Conservation (phyloP, 1,140 invertebrate species). For the Papilio dardanus region DNA sequence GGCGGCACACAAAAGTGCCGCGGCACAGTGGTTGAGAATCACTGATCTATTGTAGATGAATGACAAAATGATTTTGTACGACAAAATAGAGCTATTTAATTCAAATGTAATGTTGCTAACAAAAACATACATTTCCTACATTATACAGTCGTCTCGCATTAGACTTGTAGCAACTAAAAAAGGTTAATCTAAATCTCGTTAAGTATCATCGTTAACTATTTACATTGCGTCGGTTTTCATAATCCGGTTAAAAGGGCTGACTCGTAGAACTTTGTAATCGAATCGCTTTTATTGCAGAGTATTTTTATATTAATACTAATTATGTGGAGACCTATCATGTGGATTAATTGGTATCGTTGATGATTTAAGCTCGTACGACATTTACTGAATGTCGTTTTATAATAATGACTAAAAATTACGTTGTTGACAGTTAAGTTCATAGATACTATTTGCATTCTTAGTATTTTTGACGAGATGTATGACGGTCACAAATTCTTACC, state of each 20-base stretch:
- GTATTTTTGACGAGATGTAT: too few species aligned
- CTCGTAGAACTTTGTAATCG: conserved; percentile 11
- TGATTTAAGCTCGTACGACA: neutral
- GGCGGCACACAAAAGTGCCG: too few species aligned
- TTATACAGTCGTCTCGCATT: conserved; percentile 28
- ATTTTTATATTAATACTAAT: conserved; percentile 26
- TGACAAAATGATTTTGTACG: neutral
- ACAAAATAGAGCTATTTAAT: neutral
- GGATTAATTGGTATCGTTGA: conserved; percentile 7
- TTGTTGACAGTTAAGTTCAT: too few species aligned
- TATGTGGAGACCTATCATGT: too few species aligned
- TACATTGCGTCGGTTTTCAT: conserved; percentile 41
- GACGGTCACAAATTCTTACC: too few species aligned
- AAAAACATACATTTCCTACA: conserved; percentile 20
- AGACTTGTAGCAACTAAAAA: conserved; percentile 39
- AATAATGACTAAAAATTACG: too few species aligned
- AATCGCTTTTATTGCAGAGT: conserved; percentile 7
- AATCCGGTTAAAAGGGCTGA: conserved; percentile 38
- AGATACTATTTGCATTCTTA: too few species aligned
- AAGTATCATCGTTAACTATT: conserved; percentile 47
- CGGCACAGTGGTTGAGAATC: too few species aligned
- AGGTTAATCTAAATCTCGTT: conserved; percentile 47
- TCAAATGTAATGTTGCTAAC: conserved; percentile 22
- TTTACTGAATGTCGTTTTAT: neutral
- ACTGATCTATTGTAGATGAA: neutral